Percentiles rank a stretch among this genome's conserved stretches.
Evolutionary conservation across 2,113 vertebrate genomes (phyloP).

Genomic region (Macquaria ambigua): DNA sequence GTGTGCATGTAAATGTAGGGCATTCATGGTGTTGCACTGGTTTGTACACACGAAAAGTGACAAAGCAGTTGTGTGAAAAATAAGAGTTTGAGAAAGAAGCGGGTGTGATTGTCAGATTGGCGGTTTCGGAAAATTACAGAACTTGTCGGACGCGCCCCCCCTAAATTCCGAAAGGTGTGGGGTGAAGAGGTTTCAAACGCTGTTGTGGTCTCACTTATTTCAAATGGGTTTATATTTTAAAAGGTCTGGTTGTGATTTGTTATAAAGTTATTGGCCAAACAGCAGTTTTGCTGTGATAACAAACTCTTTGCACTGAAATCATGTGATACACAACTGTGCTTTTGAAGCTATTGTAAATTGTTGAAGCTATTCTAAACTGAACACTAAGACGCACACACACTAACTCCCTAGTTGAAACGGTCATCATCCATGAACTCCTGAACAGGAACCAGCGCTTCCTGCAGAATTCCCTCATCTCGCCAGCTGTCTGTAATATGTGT

Average conservation of each 20-base stretch:
- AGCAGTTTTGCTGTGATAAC: background rate
- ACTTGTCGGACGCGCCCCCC: no score
- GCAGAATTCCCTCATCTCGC: slow-evolving; percentile 48
- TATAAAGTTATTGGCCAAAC: background rate
- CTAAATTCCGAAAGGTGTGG: no score
- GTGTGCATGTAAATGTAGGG: no score
- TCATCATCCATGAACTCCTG: slow-evolving; percentile 25
- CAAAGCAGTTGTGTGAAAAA: no score
- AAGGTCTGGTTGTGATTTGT: background rate
- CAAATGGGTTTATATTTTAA: background rate
- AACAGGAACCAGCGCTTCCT: slow-evolving; percentile 71
- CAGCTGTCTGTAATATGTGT: slow-evolving; percentile 43
- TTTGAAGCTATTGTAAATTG: slow-evolving; percentile 1
- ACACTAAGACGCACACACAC: slow-evolving; percentile 6
- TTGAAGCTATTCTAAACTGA: background rate
- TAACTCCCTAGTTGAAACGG: background rate
- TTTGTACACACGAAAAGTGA: no score
- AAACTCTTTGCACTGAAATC: slow-evolving; percentile 6
- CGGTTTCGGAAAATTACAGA: no score
- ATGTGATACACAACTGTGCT: background rate
- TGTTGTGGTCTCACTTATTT: no score
- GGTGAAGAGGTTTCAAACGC: no score
- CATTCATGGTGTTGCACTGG: no score
- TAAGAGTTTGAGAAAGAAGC: no score
- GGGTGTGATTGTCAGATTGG: no score